phyloP scores from a whole-genome alignment of 2,888 invertebrate genomes.

The Agrochola lota region DNA sequence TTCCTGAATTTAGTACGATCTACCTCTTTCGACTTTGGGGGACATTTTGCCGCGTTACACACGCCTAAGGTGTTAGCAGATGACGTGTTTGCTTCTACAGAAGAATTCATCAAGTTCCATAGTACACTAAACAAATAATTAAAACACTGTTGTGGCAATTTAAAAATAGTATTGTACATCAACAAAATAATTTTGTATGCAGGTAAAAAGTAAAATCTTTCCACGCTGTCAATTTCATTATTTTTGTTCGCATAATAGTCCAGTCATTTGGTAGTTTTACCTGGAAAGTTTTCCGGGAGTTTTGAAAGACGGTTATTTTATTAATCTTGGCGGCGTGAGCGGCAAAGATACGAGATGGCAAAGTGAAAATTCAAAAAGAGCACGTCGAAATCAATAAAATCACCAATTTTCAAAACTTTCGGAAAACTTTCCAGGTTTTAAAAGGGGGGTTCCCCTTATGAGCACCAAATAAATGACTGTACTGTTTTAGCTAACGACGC shows the following conservation, averaged over 20 bases:
- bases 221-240: neutral
- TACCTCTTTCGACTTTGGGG: conserved; percentile 92
- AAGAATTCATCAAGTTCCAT: conserved; percentile 77
- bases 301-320: too few species aligned
- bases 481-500: neutral
- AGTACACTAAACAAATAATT: conserved; percentile 35
- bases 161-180: conserved; percentile 16
- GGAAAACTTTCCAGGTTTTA: too few species aligned
- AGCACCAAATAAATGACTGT: too few species aligned
- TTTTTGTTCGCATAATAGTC: neutral
- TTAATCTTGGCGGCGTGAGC: too few species aligned
- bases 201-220: neutral
- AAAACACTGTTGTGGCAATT: neutral
- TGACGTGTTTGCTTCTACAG: conserved; percentile 87
- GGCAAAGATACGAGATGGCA: too few species aligned
- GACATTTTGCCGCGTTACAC: conserved; percentile 97
- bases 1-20: conserved; percentile 93
- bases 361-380: too few species aligned
- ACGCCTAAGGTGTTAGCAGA: conserved; percentile 92
- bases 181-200: conserved; percentile 7
- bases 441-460: too few species aligned
- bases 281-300: too few species aligned
- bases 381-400: too few species aligned
- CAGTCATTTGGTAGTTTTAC: too few species aligned
- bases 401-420: too few species aligned